Percentiles rank a stretch among this genome's conserved stretches.
These are phyloP conservation scores for Tauraco erythrolophus DNA, from an alignment of 2,113 vertebrate species.

Conservation along the genomic window DNA sequence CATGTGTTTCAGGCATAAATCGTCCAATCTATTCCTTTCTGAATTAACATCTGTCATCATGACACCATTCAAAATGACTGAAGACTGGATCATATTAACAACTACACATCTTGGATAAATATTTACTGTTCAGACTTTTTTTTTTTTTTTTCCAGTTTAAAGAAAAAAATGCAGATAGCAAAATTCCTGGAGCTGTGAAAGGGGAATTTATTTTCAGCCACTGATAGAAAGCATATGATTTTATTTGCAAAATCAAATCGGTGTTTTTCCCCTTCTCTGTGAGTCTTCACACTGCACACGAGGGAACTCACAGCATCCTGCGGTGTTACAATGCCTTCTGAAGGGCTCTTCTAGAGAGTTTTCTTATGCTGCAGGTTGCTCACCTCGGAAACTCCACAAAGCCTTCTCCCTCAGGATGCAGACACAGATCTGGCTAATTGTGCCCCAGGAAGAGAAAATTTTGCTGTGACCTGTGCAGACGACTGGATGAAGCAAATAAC, in stretches of 20 bases:
- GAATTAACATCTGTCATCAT: conserved; percentile 73
- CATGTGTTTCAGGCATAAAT: conserved; percentile 67
- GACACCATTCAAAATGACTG: conserved; percentile 63
- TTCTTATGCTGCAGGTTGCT: not conserved
- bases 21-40: conserved; percentile 66
- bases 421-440: not conserved
- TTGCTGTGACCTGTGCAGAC: not conserved
- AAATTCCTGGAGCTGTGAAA: conserved; percentile 33
- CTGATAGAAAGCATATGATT: not conserved
- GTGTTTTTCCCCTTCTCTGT: not conserved
- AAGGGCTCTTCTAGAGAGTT: not conserved
- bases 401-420: not conserved
- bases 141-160: not conserved
- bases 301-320: not conserved
- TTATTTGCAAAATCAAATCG: conserved; percentile 28
- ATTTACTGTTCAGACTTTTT: conserved; percentile 35
- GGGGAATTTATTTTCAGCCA: not conserved
- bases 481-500: not conserved
- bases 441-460: not conserved
- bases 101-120: conserved; percentile 69
- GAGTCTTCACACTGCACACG: not conserved
- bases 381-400: not conserved
- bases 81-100: conserved; percentile 64
- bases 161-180: conserved; percentile 11
- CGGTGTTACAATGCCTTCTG: not conserved